A percentile compares a stretch with the other conserved stretches of the same genome.
Conservation (phyloP, 2,113 vertebrate species). For the Gallinago jamesoni region DNA sequence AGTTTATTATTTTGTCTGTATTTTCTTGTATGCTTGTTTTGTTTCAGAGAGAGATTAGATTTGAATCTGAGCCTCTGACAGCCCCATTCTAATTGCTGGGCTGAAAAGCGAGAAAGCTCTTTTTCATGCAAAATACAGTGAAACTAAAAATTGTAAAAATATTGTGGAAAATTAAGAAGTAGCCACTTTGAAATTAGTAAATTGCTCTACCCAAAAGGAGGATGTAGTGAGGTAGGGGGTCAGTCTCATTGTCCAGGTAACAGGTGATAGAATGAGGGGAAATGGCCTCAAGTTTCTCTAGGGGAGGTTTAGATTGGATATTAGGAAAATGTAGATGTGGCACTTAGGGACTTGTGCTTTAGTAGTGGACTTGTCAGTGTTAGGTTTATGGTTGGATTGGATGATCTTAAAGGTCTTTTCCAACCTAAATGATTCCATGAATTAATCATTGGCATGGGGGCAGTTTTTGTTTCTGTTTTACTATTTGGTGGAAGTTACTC, state of each 20-base stretch:
- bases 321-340: background rate
- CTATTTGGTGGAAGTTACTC: background rate
- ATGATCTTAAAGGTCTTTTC: background rate
- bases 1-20: background rate
- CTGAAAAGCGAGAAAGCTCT: background rate
- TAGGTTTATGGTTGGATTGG: background rate
- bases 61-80: background rate
- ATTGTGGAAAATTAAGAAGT: background rate
- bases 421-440: background rate
- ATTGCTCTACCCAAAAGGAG: background rate
- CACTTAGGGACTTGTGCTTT: background rate
- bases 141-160: background rate
- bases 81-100: background rate
- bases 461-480: background rate
- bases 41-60: background rate
- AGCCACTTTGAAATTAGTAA: background rate
- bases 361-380: background rate
- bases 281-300: fast-evolving
- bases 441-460: background rate
- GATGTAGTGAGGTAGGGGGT: fast-evolving
- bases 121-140: background rate
- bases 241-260: background rate
- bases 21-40: background rate
- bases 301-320: background rate
- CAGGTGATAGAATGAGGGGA: fast-evolving